Conservation (phyloP, 2,113 vertebrate species). For the Vireo altiloquus region DNA sequence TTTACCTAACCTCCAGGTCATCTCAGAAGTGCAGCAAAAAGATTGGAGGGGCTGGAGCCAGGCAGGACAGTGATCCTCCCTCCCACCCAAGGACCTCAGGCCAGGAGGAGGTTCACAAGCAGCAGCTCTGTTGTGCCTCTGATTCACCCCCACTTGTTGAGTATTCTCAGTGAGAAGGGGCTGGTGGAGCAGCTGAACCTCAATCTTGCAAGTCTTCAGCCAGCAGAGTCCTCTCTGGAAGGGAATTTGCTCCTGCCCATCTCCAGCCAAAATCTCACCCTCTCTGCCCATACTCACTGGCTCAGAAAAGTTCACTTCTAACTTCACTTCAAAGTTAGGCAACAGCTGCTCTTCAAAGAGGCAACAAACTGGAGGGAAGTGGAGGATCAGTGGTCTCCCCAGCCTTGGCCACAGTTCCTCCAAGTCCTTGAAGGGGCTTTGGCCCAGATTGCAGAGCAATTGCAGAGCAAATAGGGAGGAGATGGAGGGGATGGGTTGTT, state of each 20-base stretch:
- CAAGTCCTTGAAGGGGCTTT: not conserved
- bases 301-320: not conserved
- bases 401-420: not conserved
- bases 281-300: not conserved
- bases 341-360: constrained; percentile 49
- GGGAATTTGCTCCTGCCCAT: not conserved
- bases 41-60: not conserved
- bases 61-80: not conserved
- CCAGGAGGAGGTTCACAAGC: not conserved
- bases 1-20: not conserved
- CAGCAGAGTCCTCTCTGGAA: not conserved
- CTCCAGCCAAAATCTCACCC: constrained; percentile 14
- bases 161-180: not conserved
- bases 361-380: not conserved
- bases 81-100: not conserved
- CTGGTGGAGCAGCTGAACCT: constrained; percentile 11
- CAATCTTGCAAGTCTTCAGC: not conserved
- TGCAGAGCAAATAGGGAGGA: not conserved
- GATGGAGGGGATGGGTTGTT: fast-evolving
- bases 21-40: not conserved
- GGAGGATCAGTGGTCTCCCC: not conserved
- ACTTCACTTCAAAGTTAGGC: not conserved
- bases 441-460: not conserved
- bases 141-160: not conserved
- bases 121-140: not conserved